Evolutionary conservation across 2,113 vertebrate genomes (phyloP), one percentile per base, ranked within the genome.

Genomic region (Hucho hucho): DNA sequence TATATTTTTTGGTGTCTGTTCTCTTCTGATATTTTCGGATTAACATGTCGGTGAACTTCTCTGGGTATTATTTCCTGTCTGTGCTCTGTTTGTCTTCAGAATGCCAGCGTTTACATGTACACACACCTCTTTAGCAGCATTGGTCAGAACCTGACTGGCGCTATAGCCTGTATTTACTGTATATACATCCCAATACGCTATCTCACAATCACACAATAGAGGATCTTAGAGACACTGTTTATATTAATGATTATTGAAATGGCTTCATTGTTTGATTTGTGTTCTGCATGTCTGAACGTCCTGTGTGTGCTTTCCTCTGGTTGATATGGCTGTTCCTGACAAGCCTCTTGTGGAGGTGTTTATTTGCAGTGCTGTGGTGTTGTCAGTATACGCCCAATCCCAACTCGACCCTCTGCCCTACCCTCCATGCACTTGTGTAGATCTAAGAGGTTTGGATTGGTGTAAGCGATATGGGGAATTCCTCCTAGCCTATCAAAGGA

Each of bases 41-140:
- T 5, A 28, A 59, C 20, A 49, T 63, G 49, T 72, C 37, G 74
- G 25, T 80, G 69, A 72, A 68, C 61, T 75, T 65, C 18, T 49
- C 37, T 43, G 37, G 37, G 9, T 43, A 11, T 43, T 43, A 43
- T 43, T 43, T 43, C 22, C 74, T 76, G 70, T 76, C 73, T 77
- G 72, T 79, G 83, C 77, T 64, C 56, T 73, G 37, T 43, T 86
- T 77, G 58, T 24, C 13, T 28, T 43, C 37, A 43, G 7, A 43
- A 43, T 43, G 56, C 49, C 49, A 16, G 22, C 26, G 84, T 88
- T 89, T 82, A 89, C 81, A 87, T 89, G 64, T 78, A 88, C 73
- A 88, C 37, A 43, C 32, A 70, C 47, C 58, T 77, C 81, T 22
- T 56, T 43, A 6, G 22, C 20, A 4, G n/a, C 67, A 37, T 37